Evolutionary conservation across 2,797 vertebrate genomes (phyloP), one percentile per base, ranked within the genome.

Genomic region (Hylomyscus alleni): DNA sequence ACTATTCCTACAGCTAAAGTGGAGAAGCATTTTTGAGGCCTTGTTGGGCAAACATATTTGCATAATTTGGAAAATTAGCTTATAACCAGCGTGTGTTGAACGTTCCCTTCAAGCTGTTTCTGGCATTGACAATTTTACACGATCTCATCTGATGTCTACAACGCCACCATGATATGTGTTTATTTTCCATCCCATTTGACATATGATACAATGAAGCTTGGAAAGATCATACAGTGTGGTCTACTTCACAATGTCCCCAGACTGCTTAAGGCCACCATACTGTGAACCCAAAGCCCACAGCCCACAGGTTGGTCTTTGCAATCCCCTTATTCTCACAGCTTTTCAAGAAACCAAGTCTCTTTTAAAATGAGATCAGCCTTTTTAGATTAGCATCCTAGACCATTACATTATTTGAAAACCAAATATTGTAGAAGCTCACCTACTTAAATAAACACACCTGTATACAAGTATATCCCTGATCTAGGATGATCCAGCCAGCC

Each of bases 391-490:
- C 80, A 52, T 3, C 26, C 62, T 54, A 67, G 67, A 26, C 76
- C 37, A 75, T n/a, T n/a, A 5, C 12, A 31, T 80, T 81, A 77
- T 85, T 76, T 85, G 72, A 94, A 95, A 93, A 44, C 31, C 29
- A 77, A 37, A n/a, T 84, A 82, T 75, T 22, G 52, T 4, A 83
- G 76, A 24, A 44, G 44, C 15, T 34, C 6, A 58, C 52, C 76
- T 85, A 12, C 83, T 67, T 40, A 80, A 47, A n/a, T 31, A 87
- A 34, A n/a, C 10, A 15, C 15, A 50, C 7, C 11, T 22, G 8
- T 44, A 14, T 29, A 5, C 9, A 29, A 65, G 3, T 52, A 6
- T 31, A 78, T 83, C n/a, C 14, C 80, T n/a, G 62, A 7, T 26
- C 31, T 50, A 40, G n/a, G n/a, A 40, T 17, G 44, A 56, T 13